phyloP scores from a whole-genome alignment of 2,113 vertebrate genomes.

The Ictidomys tridecemlineatus region DNA sequence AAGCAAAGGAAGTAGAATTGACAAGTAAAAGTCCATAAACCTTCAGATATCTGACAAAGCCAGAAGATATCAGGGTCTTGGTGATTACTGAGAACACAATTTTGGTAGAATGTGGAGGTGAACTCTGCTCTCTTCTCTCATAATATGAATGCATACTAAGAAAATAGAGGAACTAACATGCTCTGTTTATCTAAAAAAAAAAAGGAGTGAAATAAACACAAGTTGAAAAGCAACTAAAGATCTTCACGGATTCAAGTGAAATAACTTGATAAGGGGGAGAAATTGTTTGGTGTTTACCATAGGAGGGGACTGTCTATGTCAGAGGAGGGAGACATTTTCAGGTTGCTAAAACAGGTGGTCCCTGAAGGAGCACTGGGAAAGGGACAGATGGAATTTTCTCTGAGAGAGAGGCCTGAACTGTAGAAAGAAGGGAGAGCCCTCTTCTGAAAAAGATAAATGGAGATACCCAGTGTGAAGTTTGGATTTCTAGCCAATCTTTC shows the following conservation, averaged over 20 bases:
- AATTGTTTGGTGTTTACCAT: not conserved
- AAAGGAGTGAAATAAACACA: conserved; percentile 19
- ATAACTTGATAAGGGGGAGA: not conserved
- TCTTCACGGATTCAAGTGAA: not conserved
- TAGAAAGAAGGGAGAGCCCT: not conserved
- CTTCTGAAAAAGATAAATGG: not conserved
- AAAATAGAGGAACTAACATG: not conserved
- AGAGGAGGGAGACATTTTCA: not conserved
- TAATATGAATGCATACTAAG: not conserved
- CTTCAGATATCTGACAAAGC: not conserved
- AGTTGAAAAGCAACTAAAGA: not conserved
- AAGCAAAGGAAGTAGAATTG: not conserved
- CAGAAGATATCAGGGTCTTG: not conserved
- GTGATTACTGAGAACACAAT: not conserved
- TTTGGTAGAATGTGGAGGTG: not conserved
- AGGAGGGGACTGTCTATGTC: not conserved
- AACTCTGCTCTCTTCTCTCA: not conserved
- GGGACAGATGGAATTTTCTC: not conserved
- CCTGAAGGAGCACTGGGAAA: not conserved
- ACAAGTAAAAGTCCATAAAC: not conserved
- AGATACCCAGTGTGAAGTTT: not conserved
- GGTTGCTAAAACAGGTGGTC: not conserved
- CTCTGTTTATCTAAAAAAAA: conserved; percentile 12
- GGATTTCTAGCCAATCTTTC: not conserved
- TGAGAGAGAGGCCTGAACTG: not conserved